Evolutionary conservation across 2,888 invertebrate species (phyloP).

Genomic region (Malacosoma neustria): DNA sequence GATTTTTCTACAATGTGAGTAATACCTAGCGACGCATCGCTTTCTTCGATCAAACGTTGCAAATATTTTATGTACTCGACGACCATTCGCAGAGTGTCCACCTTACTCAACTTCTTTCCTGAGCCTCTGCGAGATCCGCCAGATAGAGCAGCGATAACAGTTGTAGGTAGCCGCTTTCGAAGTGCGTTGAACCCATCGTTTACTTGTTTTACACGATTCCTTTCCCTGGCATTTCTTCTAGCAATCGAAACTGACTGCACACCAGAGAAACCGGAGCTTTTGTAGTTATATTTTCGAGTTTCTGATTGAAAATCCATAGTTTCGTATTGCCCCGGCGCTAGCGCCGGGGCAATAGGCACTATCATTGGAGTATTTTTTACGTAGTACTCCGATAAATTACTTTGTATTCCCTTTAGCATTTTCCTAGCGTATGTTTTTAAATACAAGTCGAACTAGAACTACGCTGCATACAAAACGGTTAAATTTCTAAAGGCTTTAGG

Average conservation of each 20-base stretch:
- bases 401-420: constrained; percentile 40
- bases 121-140: constrained; percentile 82
- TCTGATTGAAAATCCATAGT: constrained; percentile 49
- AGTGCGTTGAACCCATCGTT: constrained; percentile 93
- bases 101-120: constrained; percentile 90
- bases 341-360: constrained; percentile 73
- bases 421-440: constrained; percentile 11
- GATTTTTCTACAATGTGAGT: constrained; percentile 15
- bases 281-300: constrained; percentile 76
- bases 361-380: constrained; percentile 33
- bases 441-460: constrained; percentile 13
- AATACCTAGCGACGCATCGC: constrained; percentile 70
- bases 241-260: constrained; percentile 89
- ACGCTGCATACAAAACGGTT: constrained; percentile 14
- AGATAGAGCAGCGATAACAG: constrained; percentile 80
- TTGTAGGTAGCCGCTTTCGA: constrained; percentile 87
- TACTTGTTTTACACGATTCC: constrained; percentile 96
- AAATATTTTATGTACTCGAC: constrained; percentile 92
- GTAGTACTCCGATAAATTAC: constrained; percentile 23
- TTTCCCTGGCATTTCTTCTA: constrained; percentile 93
- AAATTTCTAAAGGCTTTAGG: constrained; percentile 16
- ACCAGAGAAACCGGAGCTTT: constrained; percentile 65
- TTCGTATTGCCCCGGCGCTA: constrained; percentile 48
- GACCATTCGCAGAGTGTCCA: constrained; percentile 91
- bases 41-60: constrained; percentile 83